Base-by-base conservation (phyloP, 2,888 invertebrate genomes). In the Caenorhabditis sinica region DNA sequence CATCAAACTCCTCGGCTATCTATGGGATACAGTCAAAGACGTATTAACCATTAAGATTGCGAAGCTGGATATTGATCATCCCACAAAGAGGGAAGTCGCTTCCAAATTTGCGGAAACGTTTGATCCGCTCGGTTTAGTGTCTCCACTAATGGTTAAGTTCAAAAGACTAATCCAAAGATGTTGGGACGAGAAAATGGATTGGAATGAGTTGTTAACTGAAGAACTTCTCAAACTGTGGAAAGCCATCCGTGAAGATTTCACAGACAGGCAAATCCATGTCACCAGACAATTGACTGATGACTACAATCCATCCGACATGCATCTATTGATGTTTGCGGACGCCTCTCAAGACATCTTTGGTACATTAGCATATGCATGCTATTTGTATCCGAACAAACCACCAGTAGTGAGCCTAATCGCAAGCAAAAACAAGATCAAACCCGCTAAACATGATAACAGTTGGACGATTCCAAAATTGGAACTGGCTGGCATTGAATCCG, bases 391-490 rank as follows among this genome's bases (percentile, higher is more conserved):
- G 2, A 11, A 51, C 23, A 9, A 51, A n/a, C 20, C 13, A 23
- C 51, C 51, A 20, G 13, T 11, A 1, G 20, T 51, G 6, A 23
- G 9, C 11, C 23, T 51, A 0, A 51, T 51, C 51, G 6, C 23
- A 36, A 36, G 40, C 40, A 43, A 56, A 33, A 51, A 49, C 11
- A 68, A 66, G 17, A 58, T 66, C 45, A 65, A 23, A 20, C 66
- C 75, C 2, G 13, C 75, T 0, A 30, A 43, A n/a, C 43, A 40
- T 1, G 20, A 13, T n/a, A 66, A 28, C n/a, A n/a, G n/a, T 1
- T 58, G 40, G 63, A 58, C 75, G 20, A 75, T 66, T 13, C 66
- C 75, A 1, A 65, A 58, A n/a, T 1, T 75, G 15, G 75, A 75
- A 40, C 20, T 75, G 6, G 6, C 43, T 5, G 74, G 23, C 9